phyloP scores from a whole-genome alignment of 2,797 vertebrate species.

The Enteromius unitaeniatus region DNA sequence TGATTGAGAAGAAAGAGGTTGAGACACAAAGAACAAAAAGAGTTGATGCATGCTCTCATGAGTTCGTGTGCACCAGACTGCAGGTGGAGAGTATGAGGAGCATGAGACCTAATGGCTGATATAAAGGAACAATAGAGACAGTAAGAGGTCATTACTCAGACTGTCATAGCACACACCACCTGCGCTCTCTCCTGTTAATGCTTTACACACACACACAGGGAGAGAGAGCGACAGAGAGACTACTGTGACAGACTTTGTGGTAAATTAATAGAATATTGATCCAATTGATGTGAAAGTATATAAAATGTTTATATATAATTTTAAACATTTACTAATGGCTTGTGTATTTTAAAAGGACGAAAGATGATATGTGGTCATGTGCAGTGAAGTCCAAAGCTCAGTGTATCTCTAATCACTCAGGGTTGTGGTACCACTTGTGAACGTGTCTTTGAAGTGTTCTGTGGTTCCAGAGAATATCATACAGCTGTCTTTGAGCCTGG shows the following conservation, averaged over 20 bases:
- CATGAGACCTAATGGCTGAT: slow-evolving; percentile 47
- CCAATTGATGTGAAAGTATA: neutral
- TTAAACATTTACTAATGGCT: neutral
- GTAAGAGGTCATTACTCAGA: slow-evolving; percentile 50
- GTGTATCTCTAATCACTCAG: slow-evolving; percentile 27
- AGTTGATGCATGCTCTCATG: slow-evolving; percentile 37
- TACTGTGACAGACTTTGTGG: neutral
- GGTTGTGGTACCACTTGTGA: slow-evolving; percentile 39
- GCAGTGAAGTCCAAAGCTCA: neutral
- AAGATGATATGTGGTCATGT: slow-evolving; percentile 5
- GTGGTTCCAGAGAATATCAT: slow-evolving; percentile 59
- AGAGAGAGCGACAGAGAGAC: neutral
- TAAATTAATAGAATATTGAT: neutral
- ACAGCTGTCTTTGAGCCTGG: slow-evolving; percentile 53
- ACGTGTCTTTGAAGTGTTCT: slow-evolving; percentile 61
- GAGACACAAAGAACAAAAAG: slow-evolving; percentile 38
- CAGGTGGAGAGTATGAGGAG: slow-evolving; percentile 43
- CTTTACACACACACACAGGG: neutral
- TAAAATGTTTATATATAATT: neutral
- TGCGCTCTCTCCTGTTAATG: slow-evolving; percentile 46
- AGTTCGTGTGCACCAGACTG: slow-evolving; percentile 31
- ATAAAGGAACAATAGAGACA: slow-evolving; percentile 44
- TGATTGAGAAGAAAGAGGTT: slow-evolving; percentile 28
- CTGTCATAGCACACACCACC: slow-evolving; percentile 54
- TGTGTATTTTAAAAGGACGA: neutral